phyloP scores from a whole-genome alignment of 2,797 vertebrate species.

The Phaenicophaeus curvirostris region DNA sequence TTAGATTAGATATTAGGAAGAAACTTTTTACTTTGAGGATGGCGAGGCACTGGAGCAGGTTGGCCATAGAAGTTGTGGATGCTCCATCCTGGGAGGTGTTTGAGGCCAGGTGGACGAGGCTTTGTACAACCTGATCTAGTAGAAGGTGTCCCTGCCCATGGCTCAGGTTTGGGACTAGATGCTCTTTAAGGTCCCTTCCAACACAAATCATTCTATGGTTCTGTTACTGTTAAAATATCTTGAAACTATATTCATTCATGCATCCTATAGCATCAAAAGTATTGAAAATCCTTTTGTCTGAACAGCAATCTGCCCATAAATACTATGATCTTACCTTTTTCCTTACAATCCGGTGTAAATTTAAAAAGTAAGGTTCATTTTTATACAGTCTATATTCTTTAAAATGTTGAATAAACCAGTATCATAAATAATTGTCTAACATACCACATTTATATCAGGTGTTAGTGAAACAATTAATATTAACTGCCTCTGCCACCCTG shows the following conservation, averaged over 20 bases:
- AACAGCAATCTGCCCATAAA: background rate
- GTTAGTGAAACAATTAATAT: background rate
- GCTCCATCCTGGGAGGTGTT: no score
- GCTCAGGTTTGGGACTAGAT: no score
- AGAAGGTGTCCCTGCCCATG: no score
- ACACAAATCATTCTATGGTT: no score
- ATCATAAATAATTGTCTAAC: background rate
- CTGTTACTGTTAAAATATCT: background rate
- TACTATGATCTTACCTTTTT: background rate
- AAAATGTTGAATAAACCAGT: background rate
- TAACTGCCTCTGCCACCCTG: background rate
- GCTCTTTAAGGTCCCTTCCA: no score
- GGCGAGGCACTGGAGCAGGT: no score
- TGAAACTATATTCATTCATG: background rate
- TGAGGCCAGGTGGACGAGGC: no score
- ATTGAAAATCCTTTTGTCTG: background rate
- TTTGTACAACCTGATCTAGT: no score
- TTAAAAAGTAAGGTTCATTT: background rate
- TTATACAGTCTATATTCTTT: background rate
- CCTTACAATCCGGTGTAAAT: background rate
- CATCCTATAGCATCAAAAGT: background rate
- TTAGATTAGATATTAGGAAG: no score
- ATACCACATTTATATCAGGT: background rate
- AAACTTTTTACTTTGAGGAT: no score
- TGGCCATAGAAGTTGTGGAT: no score